Evolutionary conservation across 2,113 vertebrate species (phyloP).

Genomic region (Martes martes): DNA sequence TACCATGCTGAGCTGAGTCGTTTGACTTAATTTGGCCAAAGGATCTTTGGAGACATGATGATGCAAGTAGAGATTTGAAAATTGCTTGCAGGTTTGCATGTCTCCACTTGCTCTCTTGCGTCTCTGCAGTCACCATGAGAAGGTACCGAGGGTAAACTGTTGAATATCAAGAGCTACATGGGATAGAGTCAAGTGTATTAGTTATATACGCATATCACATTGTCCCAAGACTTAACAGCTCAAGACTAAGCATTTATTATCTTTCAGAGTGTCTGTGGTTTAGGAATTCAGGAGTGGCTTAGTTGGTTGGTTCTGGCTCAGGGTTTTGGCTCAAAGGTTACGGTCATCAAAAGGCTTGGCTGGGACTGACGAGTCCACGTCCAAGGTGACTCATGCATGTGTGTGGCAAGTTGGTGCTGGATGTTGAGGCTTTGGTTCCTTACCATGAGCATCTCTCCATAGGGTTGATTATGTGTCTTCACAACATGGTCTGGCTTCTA

Average conservation of each 20-base stretch:
- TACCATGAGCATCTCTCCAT: neutral
- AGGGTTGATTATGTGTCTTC: neutral
- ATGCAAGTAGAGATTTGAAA: neutral
- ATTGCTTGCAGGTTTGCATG: neutral
- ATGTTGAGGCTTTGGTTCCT: neutral
- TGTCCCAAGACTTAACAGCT: neutral
- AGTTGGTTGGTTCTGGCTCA: neutral
- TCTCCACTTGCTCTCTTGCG: neutral
- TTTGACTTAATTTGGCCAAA: neutral
- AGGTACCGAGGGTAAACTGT: neutral
- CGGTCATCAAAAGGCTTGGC: neutral
- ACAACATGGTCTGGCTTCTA: neutral
- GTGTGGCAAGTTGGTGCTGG: neutral
- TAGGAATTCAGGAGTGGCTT: neutral
- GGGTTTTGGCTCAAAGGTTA: neutral
- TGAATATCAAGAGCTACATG: neutral
- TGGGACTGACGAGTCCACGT: neutral
- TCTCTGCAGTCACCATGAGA: neutral
- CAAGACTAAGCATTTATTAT: neutral
- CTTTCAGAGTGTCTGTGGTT: neutral
- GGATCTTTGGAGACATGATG: neutral
- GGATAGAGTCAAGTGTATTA: neutral
- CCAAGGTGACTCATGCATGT: neutral
- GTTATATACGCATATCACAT: neutral
- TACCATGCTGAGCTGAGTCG: neutral